Percentiles rank a stretch among this genome's conserved stretches.
These are phyloP conservation scores for Anthoptus insignis DNA, from an alignment of 2,888 invertebrate genomes.

Conservation along the genomic window DNA sequence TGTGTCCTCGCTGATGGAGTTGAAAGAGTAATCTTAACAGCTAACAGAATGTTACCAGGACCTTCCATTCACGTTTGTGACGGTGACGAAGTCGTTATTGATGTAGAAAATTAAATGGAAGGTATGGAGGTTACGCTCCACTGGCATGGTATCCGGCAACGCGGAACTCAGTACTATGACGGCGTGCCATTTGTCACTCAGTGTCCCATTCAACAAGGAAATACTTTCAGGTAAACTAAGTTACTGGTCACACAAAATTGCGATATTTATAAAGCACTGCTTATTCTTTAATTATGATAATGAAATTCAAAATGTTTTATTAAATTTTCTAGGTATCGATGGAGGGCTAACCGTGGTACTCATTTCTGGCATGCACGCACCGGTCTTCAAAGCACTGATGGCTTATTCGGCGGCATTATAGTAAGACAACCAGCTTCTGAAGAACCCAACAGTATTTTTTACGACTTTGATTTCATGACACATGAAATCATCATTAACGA, in stretches of 20 bases:
- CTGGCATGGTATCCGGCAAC: conserved; percentile 97
- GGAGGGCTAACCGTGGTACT: too few relatives aligned
- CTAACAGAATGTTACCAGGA: conserved; percentile 98
- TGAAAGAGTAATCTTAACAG: conserved; percentile 94
- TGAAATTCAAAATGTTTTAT: too few relatives aligned
- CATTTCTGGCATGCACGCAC: too few relatives aligned
- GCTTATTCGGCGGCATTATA: too few relatives aligned
- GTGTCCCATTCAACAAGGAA: conserved; percentile 93
- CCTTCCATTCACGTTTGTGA: conserved; percentile 98
- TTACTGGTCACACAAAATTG: background rate
- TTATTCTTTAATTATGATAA: too few relatives aligned
- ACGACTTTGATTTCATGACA: too few relatives aligned
- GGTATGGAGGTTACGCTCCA: conserved; percentile 95
- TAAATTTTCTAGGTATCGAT: too few relatives aligned
- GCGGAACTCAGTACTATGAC: conserved; percentile 94
- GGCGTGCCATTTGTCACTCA: conserved; percentile 96
- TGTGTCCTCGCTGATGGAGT: conserved; percentile 97
- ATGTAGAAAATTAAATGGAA: conserved; percentile 92
- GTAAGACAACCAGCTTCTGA: too few relatives aligned
- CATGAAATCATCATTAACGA: too few relatives aligned
- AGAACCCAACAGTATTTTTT: too few relatives aligned
- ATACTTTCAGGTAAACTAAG: conserved; percentile 88
- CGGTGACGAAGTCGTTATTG: conserved; percentile 96
- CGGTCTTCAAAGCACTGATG: too few relatives aligned
- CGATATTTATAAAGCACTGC: background rate